Percentiles rank a stretch among this genome's conserved stretches.
Evolutionary conservation across 2,113 vertebrate genomes (phyloP).

Genomic region (Cinclus cinclus): DNA sequence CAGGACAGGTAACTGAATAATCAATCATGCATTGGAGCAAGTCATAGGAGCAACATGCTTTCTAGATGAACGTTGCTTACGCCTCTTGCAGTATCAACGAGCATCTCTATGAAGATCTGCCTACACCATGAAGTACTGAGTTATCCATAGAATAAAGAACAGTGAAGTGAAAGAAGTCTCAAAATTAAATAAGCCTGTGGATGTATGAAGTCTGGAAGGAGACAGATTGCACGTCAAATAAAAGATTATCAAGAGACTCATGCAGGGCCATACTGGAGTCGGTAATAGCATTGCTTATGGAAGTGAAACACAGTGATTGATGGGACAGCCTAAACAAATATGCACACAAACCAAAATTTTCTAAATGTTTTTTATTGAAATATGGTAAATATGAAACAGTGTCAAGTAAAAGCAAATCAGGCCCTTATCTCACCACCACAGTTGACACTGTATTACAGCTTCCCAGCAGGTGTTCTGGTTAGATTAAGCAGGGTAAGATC

Average conservation of each 20-base stretch:
- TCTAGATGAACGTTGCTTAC: not conserved
- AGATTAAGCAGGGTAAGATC: constrained; percentile 10
- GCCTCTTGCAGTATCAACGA: not conserved
- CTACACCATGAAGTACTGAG: not conserved
- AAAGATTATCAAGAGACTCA: not conserved
- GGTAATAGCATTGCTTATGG: not conserved
- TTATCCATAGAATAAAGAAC: not conserved
- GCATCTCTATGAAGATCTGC: not conserved
- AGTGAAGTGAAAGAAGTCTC: not conserved
- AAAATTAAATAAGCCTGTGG: not conserved
- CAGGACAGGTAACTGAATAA: not conserved
- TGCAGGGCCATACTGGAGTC: not conserved
- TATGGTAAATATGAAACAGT: constrained; percentile 25
- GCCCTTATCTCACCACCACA: constrained; percentile 10
- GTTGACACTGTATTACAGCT: not conserved
- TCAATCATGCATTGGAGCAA: not conserved
- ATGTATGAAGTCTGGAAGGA: not conserved
- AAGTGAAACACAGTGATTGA: constrained; percentile 9
- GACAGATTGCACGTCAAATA: not conserved
- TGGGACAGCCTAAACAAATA: constrained; percentile 11
- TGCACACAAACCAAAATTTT: not conserved
- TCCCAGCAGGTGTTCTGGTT: constrained; percentile 13
- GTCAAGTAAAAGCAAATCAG: constrained; percentile 31
- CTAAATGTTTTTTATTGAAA: constrained; percentile 16
- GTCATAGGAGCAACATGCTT: not conserved